Evolutionary conservation across 2,797 vertebrate species (phyloP), one percentile per base, ranked within the genome.

Genomic region (Holocentrus rufus): DNA sequence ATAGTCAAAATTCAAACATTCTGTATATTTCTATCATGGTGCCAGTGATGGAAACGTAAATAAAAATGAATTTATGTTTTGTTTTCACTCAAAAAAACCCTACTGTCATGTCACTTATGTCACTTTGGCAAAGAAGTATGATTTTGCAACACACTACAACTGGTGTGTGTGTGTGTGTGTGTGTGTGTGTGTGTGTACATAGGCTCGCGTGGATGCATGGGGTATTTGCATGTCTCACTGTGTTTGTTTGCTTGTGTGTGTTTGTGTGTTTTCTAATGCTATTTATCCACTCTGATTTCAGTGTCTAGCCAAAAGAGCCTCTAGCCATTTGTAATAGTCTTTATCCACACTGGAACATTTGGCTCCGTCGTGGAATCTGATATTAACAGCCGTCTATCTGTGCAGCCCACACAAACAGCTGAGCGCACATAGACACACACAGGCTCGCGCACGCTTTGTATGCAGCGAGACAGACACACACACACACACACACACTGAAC

Each of bases 261-360:
- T 66, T 42, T 72, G 22, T 53, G 36, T 75, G n/a, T 72, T 74
- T 74, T 77, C 50, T 61, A 69, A 50, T 77, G 73, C 80, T 72
- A 76, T 83, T 82, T 83, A 76, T 86, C 46, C 71, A 65, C 85
- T 78, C 47, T 64, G 67, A 82, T 72, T 78, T 61, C 62, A 36
- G 30, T 14, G 72, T 83, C 72, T 72, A 44, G 72, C 68, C 64
- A 76, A 83, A 87, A 66, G 78, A 69, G 77, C 84, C 78, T 81
- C 46, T 2, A 74, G 86, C 66, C 69, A 74, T 87, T 85, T 77
- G 44, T 77, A 81, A 86, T 79, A 64, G 71, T 81, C 74, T 86
- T 90, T 84, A 83, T 81, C 69, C 77, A 74, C 63, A 80, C 65
- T 17, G 54, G 71, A 83, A 75, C 73, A 83, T 85, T 83, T 89